These are phyloP conservation scores for Barnardius zonarius DNA, from an alignment of 2,113 vertebrate species.

Conservation along the genomic window DNA sequence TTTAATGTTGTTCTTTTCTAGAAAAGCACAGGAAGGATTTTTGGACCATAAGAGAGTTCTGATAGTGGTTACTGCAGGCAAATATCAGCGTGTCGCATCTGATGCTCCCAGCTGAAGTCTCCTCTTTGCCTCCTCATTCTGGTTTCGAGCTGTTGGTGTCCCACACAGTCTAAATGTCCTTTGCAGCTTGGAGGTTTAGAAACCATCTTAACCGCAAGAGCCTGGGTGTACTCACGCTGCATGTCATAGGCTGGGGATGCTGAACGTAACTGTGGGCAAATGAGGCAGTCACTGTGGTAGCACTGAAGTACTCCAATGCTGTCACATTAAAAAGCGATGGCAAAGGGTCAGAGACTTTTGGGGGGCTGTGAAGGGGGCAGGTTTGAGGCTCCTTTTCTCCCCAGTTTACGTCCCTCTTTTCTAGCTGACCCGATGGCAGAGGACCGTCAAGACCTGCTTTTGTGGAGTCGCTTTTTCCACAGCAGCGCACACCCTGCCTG, in stretches of 20 bases:
- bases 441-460: not conserved
- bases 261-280: not conserved
- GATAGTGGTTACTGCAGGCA: not conserved
- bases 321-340: not conserved
- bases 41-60: not conserved
- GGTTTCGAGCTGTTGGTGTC: accelerated
- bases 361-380: not conserved
- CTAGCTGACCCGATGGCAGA: not conserved
- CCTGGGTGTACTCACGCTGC: not conserved
- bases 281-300: not conserved
- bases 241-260: not conserved
- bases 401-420: not conserved
- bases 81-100: not conserved
- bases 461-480: not conserved
- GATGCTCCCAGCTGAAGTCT: not conserved
- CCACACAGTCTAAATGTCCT: not conserved
- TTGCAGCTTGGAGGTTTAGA: not conserved
- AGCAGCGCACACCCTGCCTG: not conserved
- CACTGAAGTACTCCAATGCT: accelerated
- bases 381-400: not conserved
- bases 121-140: not conserved
- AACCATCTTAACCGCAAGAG: not conserved
- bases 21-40: not conserved
- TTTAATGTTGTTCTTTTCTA: not conserved
- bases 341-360: not conserved